These are phyloP conservation scores for Papilio polytes DNA, from an alignment of 1,140 invertebrate genomes.

Conservation along the genomic window DNA sequence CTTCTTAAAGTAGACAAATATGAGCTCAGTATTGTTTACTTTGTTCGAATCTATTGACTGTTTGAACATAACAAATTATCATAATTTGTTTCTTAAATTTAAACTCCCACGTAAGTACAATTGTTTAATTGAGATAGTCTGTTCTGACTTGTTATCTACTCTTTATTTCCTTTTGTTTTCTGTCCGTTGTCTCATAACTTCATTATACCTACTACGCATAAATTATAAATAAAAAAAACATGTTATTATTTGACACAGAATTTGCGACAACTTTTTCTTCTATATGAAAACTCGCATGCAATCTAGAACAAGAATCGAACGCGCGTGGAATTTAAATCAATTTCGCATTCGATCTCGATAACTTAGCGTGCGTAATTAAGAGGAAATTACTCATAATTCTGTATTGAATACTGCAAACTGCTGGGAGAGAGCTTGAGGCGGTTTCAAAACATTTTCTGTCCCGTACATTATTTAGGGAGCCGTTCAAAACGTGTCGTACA, in stretches of 20 bases:
- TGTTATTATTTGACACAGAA: not conserved
- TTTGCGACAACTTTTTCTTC: not conserved
- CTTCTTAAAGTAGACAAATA: slow-evolving; percentile 18
- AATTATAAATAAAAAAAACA: not conserved
- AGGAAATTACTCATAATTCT: slow-evolving; percentile 46
- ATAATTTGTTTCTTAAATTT: not conserved
- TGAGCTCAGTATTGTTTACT: not conserved
- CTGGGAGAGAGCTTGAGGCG: slow-evolving; percentile 64
- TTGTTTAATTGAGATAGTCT: too few species aligned
- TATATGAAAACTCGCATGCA: not conserved
- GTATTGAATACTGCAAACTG: slow-evolving; percentile 37
- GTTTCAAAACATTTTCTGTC: slow-evolving; percentile 53
- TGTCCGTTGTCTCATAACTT: too few species aligned
- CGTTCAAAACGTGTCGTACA: slow-evolving; percentile 44
- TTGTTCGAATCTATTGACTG: slow-evolving; percentile 1
- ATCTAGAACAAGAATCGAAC: slow-evolving; percentile 11
- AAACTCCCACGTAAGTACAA: not conserved
- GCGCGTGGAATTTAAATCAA: slow-evolving; percentile 24
- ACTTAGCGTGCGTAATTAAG: slow-evolving; percentile 44
- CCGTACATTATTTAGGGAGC: slow-evolving; percentile 47
- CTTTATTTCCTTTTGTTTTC: not conserved
- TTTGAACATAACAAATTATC: not conserved
- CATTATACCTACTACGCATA: too few species aligned
- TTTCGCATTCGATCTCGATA: slow-evolving; percentile 8
- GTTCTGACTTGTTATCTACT: not conserved